Conservation (phyloP, 37 sponge, comb jelly and placozoan genomes). For the Tethya wilhelma region DNA sequence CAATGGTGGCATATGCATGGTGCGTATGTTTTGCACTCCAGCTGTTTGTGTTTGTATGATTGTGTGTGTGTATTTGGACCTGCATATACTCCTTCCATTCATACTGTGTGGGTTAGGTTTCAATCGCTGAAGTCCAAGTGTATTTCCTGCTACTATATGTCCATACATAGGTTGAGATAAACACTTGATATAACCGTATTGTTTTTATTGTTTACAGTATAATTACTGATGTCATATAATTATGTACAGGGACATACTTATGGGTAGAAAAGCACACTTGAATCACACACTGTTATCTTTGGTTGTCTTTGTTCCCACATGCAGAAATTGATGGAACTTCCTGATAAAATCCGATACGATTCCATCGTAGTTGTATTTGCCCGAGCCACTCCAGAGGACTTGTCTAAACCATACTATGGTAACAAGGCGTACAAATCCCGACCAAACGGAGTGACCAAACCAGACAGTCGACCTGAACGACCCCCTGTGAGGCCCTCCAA, state of each 20-base stretch:
- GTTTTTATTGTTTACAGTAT: no score
- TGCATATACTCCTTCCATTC: no score
- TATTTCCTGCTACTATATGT: no score
- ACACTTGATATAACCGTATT: no score
- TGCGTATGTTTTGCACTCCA: no score
- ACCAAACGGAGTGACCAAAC: slow-evolving; percentile 17
- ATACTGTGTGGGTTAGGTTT: no score
- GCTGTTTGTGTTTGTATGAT: no score
- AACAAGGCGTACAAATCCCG: background rate
- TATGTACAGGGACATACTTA: background rate
- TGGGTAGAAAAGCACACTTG: background rate
- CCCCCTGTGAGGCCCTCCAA: slow-evolving; percentile 16
- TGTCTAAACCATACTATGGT: slow-evolving; percentile 8
- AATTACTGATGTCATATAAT: background rate
- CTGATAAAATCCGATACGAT: slow-evolving; percentile 73
- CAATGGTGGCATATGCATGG: no score
- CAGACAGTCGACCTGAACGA: slow-evolving; percentile 21
- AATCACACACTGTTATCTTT: no score
- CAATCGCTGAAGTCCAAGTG: background rate
- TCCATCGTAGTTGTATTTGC: slow-evolving; percentile 71
- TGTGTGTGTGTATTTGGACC: background rate
- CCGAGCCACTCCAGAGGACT: slow-evolving; percentile 42
- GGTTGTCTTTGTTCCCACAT: background rate
- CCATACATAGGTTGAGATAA: no score
- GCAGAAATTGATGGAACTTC: slow-evolving; percentile 55